Evolutionary conservation across 2,113 vertebrate genomes (phyloP).

Genomic region (Pachypanchax playfairii): DNA sequence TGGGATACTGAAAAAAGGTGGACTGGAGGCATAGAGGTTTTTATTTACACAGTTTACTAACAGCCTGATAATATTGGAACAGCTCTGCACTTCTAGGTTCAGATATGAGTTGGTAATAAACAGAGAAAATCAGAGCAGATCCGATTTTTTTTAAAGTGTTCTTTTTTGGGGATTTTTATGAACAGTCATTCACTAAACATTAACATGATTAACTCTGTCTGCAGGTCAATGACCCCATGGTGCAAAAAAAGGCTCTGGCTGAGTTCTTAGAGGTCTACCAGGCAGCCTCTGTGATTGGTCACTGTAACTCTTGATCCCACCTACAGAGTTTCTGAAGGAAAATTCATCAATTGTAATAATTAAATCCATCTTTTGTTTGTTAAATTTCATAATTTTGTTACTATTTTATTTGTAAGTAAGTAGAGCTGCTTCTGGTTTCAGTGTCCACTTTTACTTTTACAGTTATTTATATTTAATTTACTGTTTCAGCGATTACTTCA

Average conservation of each 20-base stretch:
- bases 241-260: constrained; percentile 59
- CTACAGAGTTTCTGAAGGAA: background rate
- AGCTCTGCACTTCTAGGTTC: too few species aligned
- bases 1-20: background rate
- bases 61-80: too few species aligned
- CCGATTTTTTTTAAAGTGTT: too few species aligned
- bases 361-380: background rate
- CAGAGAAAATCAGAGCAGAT: too few species aligned
- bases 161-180: background rate
- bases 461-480: constrained; percentile 33
- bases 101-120: too few species aligned
- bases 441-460: constrained; percentile 11
- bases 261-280: constrained; percentile 39
- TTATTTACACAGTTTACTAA: too few species aligned
- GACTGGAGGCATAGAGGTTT: background rate
- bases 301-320: background rate
- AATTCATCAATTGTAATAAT: too few species aligned
- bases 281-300: constrained; percentile 13
- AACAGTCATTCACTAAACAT: background rate
- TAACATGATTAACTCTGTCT: background rate
- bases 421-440: constrained; percentile 1
- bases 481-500: constrained; percentile 25
- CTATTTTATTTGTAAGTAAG: constrained; percentile 10
- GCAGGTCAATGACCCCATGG: constrained; percentile 42
- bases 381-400: background rate